Percentiles rank a stretch among this genome's conserved stretches.
Evolutionary conservation across 2,797 vertebrate genomes (phyloP).

Genomic region (Jordanella pulchra): DNA sequence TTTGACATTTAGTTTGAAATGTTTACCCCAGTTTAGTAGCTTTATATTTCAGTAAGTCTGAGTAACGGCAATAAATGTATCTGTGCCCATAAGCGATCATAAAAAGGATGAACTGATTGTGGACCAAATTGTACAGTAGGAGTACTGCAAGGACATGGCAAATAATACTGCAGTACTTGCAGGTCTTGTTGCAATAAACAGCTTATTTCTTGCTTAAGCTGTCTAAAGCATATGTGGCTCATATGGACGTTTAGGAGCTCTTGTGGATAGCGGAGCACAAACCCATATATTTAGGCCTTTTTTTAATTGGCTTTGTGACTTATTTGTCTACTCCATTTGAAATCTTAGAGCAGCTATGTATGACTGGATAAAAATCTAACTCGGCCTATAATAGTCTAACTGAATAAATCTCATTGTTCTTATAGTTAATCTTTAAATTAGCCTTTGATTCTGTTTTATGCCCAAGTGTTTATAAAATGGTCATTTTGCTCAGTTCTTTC

Average conservation of each 20-base stretch:
- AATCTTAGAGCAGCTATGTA: not conserved
- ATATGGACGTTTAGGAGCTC: slow-evolving; percentile 5
- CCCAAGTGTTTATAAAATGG: slow-evolving; percentile 18
- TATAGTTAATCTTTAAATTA: slow-evolving; percentile 1
- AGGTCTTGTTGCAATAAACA: not conserved
- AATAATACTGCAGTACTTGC: not conserved
- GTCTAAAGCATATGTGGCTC: slow-evolving; percentile 12
- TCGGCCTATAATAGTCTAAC: not conserved
- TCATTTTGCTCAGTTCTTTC: slow-evolving; percentile 10
- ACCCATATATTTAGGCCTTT: slow-evolving; percentile 13
- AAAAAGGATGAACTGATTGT: too few species aligned
- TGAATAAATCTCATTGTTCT: slow-evolving; percentile 10
- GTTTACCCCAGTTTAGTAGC: not conserved
- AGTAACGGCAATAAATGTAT: not conserved
- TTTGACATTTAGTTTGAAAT: not conserved
- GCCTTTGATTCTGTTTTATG: slow-evolving; percentile 25
- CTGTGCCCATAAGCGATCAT: not conserved
- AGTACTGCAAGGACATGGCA: not conserved
- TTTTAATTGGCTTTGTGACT: slow-evolving; percentile 16
- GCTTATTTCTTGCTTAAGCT: slow-evolving; percentile 9
- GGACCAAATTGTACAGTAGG: not conserved
- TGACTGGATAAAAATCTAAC: not conserved
- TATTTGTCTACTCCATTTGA: slow-evolving; percentile 14
- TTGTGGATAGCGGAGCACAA: not conserved
- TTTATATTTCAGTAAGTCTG: not conserved